Evolutionary conservation across 1,140 invertebrate genomes (phyloP).

Genomic region (Coptotermes formosanus): DNA sequence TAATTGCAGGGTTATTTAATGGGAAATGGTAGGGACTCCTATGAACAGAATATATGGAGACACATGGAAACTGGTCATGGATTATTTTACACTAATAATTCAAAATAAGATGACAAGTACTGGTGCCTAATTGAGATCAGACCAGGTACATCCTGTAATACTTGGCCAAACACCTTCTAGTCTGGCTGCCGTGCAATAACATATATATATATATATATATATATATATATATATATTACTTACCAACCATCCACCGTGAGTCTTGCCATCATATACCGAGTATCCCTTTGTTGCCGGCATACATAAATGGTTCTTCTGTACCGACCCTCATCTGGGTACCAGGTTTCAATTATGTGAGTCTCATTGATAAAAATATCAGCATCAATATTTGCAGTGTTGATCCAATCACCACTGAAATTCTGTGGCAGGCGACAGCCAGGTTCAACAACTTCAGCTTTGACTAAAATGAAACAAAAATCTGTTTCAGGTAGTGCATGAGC

Average conservation of each 20-base stretch:
- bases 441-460: slow-evolving; percentile 80
- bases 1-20: too few species aligned
- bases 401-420: slow-evolving; percentile 93
- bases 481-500: background rate
- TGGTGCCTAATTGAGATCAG: too few species aligned
- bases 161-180: too few species aligned
- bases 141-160: too few species aligned
- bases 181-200: slow-evolving; percentile 29
- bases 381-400: slow-evolving; percentile 95
- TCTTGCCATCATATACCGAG: slow-evolving; percentile 90
- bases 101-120: too few species aligned
- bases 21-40: too few species aligned
- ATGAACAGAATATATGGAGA: too few species aligned
- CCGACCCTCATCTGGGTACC: slow-evolving; percentile 85
- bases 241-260: slow-evolving; percentile 96
- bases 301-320: slow-evolving; percentile 89
- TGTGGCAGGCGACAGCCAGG: slow-evolving; percentile 88
- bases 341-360: slow-evolving; percentile 94
- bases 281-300: slow-evolving; percentile 86
- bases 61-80: too few species aligned
- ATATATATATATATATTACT: too few species aligned
- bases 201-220: too few species aligned
- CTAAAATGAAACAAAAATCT: slow-evolving; percentile 49
- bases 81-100: too few species aligned
- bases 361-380: slow-evolving; percentile 92